phyloP scores from a whole-genome alignment of 2,888 invertebrate species.

The Caenorhabditis sp. region DNA sequence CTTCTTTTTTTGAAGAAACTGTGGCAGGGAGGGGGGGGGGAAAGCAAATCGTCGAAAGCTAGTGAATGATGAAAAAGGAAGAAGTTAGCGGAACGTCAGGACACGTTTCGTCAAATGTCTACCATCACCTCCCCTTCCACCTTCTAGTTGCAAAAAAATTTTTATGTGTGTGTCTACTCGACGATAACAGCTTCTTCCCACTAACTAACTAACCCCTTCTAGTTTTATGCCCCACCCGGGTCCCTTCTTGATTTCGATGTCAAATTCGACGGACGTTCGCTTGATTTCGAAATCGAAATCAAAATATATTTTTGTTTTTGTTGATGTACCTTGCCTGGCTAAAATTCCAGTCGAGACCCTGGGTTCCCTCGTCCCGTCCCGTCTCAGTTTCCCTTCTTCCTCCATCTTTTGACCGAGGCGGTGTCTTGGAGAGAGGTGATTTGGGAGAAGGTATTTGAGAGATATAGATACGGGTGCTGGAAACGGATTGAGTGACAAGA shows the following conservation, averaged over 20 bases:
- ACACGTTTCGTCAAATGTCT: slow-evolving; percentile 63
- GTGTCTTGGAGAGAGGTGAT: slow-evolving; percentile 9
- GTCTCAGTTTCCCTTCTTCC: neutral
- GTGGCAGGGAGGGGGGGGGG: slow-evolving; percentile 9
- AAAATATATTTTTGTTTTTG: slow-evolving; percentile 58
- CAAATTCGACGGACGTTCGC: slow-evolving; percentile 11
- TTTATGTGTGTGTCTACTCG: slow-evolving; percentile 44
- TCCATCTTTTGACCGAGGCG: slow-evolving; percentile 44
- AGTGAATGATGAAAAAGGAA: slow-evolving; percentile 53
- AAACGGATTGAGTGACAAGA: slow-evolving; percentile 63
- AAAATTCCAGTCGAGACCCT: slow-evolving; percentile 27
- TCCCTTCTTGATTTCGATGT: neutral
- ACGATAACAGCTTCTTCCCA: slow-evolving; percentile 59
- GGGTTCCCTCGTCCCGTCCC: neutral
- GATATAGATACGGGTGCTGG: slow-evolving; percentile 27
- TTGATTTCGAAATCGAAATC: slow-evolving; percentile 12
- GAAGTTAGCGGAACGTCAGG: slow-evolving; percentile 63
- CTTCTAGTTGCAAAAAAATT: slow-evolving; percentile 50
- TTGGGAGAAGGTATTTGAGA: neutral
- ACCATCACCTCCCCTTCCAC: slow-evolving; percentile 26
- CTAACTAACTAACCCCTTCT: too few species aligned
- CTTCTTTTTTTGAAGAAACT: slow-evolving; percentile 16
- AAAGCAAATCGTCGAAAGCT: too few species aligned
- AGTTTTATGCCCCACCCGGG: neutral
- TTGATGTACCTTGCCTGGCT: slow-evolving; percentile 40